These are phyloP conservation scores for Oreohelix idahoensis DNA, from an alignment of 1,140 invertebrate genomes.

Conservation along the genomic window DNA sequence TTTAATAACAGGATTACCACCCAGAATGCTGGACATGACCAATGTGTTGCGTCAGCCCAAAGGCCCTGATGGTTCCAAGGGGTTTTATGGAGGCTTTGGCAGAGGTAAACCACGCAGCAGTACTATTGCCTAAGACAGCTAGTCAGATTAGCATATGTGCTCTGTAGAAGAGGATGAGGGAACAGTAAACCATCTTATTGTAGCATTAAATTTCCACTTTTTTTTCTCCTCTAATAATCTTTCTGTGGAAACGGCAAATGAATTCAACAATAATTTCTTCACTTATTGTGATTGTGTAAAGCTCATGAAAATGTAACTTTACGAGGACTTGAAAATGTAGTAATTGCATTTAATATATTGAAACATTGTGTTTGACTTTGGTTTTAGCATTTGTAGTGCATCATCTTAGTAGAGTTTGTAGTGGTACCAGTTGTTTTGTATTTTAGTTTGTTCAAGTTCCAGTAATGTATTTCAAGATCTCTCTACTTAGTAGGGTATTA, in stretches of 20 bases:
- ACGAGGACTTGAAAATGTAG: constrained; percentile 1
- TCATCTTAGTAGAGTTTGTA: not conserved
- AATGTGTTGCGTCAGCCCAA: constrained; percentile 85
- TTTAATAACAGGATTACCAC: constrained; percentile 40
- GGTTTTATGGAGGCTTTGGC: constrained; percentile 77
- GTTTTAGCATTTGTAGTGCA: not conserved
- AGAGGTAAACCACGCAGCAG: constrained; percentile 65
- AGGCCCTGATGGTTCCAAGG: constrained; percentile 87
- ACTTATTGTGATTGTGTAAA: not conserved
- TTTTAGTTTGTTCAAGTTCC: not conserved
- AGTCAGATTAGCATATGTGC: not conserved
- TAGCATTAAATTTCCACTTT: not conserved
- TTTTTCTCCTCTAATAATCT: not conserved
- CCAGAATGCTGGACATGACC: constrained; percentile 71
- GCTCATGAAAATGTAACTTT: not conserved
- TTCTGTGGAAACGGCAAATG: not conserved
- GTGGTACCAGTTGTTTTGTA: not conserved
- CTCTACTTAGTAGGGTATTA: not conserved
- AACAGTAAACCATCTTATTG: not conserved
- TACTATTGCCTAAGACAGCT: constrained; percentile 51
- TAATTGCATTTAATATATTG: constrained; percentile 6
- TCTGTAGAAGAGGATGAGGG: not conserved
- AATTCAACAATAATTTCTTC: not conserved
- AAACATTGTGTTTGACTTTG: not conserved
- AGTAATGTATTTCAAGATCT: not conserved